A percentile compares a stretch with the other conserved stretches of the same genome.
These are phyloP conservation scores for Sporophila hypoxantha DNA, from an alignment of 2,113 vertebrate genomes.

Conservation along the genomic window DNA sequence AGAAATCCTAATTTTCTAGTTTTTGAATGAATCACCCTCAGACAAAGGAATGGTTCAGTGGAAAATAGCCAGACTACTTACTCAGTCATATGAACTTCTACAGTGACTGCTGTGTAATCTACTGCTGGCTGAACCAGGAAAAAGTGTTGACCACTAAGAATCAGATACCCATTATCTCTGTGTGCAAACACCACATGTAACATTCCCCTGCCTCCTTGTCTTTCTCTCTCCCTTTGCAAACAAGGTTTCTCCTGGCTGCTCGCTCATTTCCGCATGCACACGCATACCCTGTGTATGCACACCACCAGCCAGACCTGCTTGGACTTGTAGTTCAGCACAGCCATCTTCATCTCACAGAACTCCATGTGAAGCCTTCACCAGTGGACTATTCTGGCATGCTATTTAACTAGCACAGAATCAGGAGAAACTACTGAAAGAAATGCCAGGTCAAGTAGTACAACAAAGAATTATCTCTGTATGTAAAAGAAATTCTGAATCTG, in stretches of 20 bases:
- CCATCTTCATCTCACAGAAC: background rate
- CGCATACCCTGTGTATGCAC: no score
- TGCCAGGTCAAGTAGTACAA: background rate
- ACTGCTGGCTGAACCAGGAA: constrained; percentile 18
- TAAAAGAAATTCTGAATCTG: background rate
- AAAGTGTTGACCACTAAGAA: background rate
- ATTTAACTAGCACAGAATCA: background rate
- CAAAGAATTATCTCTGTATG: background rate
- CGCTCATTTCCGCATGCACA: background rate
- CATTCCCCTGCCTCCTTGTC: background rate
- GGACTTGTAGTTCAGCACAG: background rate
- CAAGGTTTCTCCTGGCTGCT: background rate
- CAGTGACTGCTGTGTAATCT: constrained; percentile 15
- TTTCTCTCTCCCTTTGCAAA: background rate
- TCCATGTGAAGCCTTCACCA: background rate
- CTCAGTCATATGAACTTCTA: constrained; percentile 43
- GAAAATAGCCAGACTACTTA: constrained; percentile 31
- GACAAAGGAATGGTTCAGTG: constrained; percentile 1
- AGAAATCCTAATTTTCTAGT: constrained; percentile 4
- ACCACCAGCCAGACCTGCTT: background rate
- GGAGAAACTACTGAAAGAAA: background rate
- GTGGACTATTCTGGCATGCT: background rate
- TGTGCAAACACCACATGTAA: background rate
- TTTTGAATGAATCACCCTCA: constrained; percentile 6
- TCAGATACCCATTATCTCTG: constrained; percentile 5